Percentiles rank a stretch among this genome's conserved stretches.
phyloP scores from a whole-genome alignment of 2,797 vertebrate genomes.

The Molothrus ater region DNA sequence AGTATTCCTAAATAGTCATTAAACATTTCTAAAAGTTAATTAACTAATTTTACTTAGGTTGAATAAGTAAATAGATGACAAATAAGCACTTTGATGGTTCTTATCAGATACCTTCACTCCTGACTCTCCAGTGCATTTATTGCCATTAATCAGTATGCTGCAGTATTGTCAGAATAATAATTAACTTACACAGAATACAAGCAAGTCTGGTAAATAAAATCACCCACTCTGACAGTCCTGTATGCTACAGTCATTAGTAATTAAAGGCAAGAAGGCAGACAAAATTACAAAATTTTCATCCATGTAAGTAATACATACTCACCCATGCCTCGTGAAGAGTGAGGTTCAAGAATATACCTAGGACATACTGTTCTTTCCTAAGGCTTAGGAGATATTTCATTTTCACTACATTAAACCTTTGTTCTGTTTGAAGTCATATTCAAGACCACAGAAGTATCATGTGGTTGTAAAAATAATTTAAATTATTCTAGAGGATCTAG shows the following conservation, averaged over 20 bases:
- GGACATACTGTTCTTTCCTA: not conserved
- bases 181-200: not conserved
- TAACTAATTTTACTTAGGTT: not conserved
- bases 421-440: not conserved
- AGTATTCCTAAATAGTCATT: not conserved
- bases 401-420: not conserved
- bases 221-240: not conserved
- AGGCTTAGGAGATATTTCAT: not conserved
- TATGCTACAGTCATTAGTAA: not conserved
- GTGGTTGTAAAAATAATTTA: not conserved
- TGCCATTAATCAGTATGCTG: not conserved
- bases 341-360: accelerated
- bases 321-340: not conserved
- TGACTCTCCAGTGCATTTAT: not conserved
- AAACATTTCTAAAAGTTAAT: not conserved
- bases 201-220: not conserved
- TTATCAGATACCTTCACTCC: not conserved
- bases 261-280: not conserved
- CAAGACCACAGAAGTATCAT: not conserved
- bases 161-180: not conserved
- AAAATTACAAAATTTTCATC: not conserved
- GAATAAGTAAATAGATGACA: not conserved
- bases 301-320: not conserved
- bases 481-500: not conserved
- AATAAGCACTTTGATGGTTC: not conserved